These are phyloP conservation scores for Aproaerema taeniolella DNA, from an alignment of 2,888 invertebrate genomes.

Conservation along the genomic window DNA sequence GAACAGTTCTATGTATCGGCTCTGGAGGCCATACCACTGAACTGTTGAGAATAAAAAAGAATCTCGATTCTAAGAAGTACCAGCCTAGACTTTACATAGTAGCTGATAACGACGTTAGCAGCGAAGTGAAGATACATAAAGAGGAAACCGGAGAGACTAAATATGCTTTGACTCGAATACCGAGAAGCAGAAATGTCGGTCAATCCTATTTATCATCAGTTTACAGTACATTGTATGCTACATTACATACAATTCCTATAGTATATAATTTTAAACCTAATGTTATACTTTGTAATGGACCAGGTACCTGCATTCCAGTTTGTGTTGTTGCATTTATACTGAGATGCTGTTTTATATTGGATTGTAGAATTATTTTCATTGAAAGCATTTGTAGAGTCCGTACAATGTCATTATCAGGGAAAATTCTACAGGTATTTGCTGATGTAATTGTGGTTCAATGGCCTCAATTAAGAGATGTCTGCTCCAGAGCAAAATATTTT, in stretches of 20 bases:
- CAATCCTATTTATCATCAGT: conserved; percentile 90
- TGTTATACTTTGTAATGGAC: conserved; percentile 94
- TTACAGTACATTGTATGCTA: conserved; percentile 85
- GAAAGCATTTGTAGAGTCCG: conserved; percentile 97
- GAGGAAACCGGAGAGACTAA: conserved; percentile 55
- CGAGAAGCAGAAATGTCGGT: conserved; percentile 90
- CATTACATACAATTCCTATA: conserved; percentile 82
- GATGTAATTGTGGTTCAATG: conserved; percentile 96
- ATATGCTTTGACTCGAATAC: conserved; percentile 79
- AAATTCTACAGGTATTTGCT: conserved; percentile 88
- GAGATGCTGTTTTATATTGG: conserved; percentile 81
- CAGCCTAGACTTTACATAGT: conserved; percentile 86
- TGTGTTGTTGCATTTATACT: conserved; percentile 87
- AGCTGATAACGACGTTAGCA: conserved; percentile 87
- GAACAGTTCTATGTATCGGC: conserved; percentile 82
- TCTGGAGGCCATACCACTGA: conserved; percentile 98
- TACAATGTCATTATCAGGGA: conserved; percentile 92
- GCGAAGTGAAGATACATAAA: conserved; percentile 81
- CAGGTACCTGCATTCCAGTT: conserved; percentile 96
- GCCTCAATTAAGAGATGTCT: conserved; percentile 83
- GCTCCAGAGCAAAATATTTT: conserved; percentile 84
- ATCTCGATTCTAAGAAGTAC: conserved; percentile 80
- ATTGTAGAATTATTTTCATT: conserved; percentile 90
- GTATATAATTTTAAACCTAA: conserved; percentile 85
- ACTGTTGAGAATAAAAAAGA: conserved; percentile 85